Base-by-base conservation (phyloP, 2,888 invertebrate species). In the Pachliopta kotzebuea region DNA sequence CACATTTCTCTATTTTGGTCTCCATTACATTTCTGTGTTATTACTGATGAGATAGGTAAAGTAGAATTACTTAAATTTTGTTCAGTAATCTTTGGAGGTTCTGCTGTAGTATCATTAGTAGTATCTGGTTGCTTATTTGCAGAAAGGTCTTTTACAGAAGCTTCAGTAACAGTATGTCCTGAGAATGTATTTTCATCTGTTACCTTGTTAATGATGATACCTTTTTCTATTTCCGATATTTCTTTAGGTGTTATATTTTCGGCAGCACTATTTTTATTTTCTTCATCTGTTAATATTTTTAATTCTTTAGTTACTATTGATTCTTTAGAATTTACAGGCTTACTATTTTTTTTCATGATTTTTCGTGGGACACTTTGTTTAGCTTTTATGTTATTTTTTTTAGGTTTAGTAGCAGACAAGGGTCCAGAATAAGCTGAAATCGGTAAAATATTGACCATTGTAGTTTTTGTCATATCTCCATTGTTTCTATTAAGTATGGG, bases 361-460 rank as follows among this genome's bases (percentile, higher is more conserved):
- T 74, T 75, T 69, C 70, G 72, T 50, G 60, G 62, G 21, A 42
- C 37, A 17, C 52, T 31, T 56, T 50, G 56, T 76, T 84, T 87
- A 58, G 76, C 59, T 68, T 81, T 89, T 0, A 77, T 65, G 73
- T 68, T 78, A 68, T 62, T 79, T 74, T 84, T 90, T 72, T 84
- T 90, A 66, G 63, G 72, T 79, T 85, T 90, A 31, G 72, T 76
- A 24, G 83, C 86, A 59, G 91, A 90, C 52, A 90, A 68, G 37
- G 90, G 85, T 66, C 80, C 82, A 21, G 91, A 90, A 74, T 90
- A 91, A n/a, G 91, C 91, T 55, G 91, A 85, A 83, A 91, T 90
- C 29, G 91, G 91, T 68, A 90, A 74, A 67, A 90, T 86, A 77
- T 91, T 91, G 42, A 91, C 91, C 89, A 88, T 91, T 45, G 91